phyloP scores from a whole-genome alignment of 2,113 vertebrate species.

The Menidia beryllina region DNA sequence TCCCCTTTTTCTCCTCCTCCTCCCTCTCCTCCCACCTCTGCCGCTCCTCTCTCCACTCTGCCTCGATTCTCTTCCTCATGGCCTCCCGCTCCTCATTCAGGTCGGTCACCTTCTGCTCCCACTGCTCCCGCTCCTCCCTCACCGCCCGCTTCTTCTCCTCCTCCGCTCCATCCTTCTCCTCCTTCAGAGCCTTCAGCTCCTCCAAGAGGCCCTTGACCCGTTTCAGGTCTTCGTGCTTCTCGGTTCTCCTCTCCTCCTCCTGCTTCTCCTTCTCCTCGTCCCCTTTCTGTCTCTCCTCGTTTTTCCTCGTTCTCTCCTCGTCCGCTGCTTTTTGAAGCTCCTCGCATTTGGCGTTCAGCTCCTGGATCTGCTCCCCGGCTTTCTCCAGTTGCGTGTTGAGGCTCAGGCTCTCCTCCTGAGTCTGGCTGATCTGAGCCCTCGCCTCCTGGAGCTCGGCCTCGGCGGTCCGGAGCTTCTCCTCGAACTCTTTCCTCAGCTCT shows the following conservation, averaged over 20 bases:
- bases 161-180: constrained; percentile 54
- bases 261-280: constrained; percentile 44
- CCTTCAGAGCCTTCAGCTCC: constrained; percentile 62
- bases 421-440: constrained; percentile 58
- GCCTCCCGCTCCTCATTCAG: constrained; percentile 84
- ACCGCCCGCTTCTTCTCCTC: constrained; percentile 76
- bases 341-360: constrained; percentile 76
- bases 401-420: constrained; percentile 76
- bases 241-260: constrained; percentile 70
- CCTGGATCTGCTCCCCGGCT: constrained; percentile 76
- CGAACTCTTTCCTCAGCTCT: constrained; percentile 71
- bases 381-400: constrained; percentile 81
- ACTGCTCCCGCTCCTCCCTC: constrained; percentile 76
- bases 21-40: constrained; percentile 88
- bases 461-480: constrained; percentile 68
- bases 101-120: constrained; percentile 80
- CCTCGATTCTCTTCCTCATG: constrained; percentile 82
- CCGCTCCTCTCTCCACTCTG: constrained; percentile 83
- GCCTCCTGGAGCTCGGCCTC: constrained; percentile 75
- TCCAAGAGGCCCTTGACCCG: constrained; percentile 60
- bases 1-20: constrained; percentile 85
- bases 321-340: constrained; percentile 65
- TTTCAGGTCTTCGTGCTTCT: constrained; percentile 66
- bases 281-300: constrained; percentile 60
- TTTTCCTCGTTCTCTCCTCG: constrained; percentile 46